Conservation (phyloP, 2,113 vertebrate genomes). For the Paedocypris sp. region DNA sequence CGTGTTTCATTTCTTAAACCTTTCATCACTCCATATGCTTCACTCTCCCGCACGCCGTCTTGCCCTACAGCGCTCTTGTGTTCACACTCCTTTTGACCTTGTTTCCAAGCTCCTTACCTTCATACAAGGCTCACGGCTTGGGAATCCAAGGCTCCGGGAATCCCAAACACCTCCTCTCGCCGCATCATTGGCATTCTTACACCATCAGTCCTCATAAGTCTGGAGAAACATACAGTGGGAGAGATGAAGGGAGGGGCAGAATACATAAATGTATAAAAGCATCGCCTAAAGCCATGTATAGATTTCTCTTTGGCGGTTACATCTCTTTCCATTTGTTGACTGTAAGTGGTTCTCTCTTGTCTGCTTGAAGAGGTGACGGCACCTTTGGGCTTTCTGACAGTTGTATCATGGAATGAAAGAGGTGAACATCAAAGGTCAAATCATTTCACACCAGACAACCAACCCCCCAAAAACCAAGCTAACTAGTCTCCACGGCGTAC, state of each 20-base stretch:
- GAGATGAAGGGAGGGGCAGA: background rate
- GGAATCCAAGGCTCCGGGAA: constrained; percentile 3
- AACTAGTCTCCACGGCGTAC: background rate
- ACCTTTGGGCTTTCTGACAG: constrained; percentile 19
- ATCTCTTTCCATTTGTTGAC: constrained; percentile 20
- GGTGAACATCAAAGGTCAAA: constrained; percentile 3
- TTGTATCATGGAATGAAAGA: background rate
- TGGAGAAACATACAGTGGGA: background rate
- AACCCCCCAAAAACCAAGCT: background rate
- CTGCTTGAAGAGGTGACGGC: constrained; percentile 11
- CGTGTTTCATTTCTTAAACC: background rate
- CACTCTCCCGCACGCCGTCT: background rate
- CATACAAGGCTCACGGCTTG: background rate
- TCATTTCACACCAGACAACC: background rate
- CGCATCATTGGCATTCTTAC: background rate
- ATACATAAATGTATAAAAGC: constrained; percentile 15
- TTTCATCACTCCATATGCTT: background rate
- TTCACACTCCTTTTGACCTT: constrained; percentile 5
- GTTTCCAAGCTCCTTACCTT: constrained; percentile 3
- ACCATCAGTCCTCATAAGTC: background rate
- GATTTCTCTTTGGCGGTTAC: constrained; percentile 21
- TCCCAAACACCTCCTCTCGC: constrained; percentile 5
- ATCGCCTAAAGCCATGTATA: constrained; percentile 15
- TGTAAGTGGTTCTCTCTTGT: constrained; percentile 18
- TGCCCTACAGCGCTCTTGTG: background rate